Base-by-base conservation (phyloP, 2,888 invertebrate genomes). In the Danaus chrysippus region DNA sequence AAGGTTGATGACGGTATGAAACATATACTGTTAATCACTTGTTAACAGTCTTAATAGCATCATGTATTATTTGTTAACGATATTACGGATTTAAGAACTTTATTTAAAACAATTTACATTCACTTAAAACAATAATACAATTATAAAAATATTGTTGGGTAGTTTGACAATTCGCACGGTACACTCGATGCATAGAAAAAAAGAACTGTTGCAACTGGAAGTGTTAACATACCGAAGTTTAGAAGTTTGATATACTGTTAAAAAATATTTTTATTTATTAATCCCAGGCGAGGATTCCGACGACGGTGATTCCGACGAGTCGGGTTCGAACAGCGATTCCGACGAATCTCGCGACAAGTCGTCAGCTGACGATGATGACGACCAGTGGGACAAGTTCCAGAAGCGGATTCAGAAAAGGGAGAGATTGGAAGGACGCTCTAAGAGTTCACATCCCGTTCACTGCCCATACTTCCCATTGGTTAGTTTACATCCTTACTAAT, bases 381-480 rank as follows among this genome's bases (percentile, higher is more conserved):
- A 95, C 73, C 98, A 98, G 81, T 98, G 98, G 98, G 96, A 98
- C 77, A 96, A 95, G 86, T 95, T 98, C 87, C 98, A 98, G 86
- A 94, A 96, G 75, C 95, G 96, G 76, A 86, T 98, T 62, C 94
- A 96, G 71, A 97, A 96, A 78, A 92, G 96, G 17, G 98, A 98
- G 78, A 95, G 97, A 70, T 90, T 99, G 49, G 99, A 99, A 84
- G 97, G 98, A 8, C 96, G 97, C 77, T 97, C 97, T 55, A 97
- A 98, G 87, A 93, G 95, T 73, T 99, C 99, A 12, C 99, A 99
- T 82, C 92, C 95, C n/a, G 99, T 99, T 34, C 99, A 99, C 84
- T 97, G 98, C 87, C 99, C 99, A 0, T 95, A 95, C 83, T 99
- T 96, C 86, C 98, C 99, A 5, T 95, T 95, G 83, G 95, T 95